Base-by-base conservation (phyloP, 2,888 invertebrate species). In the Yponomeuta malinellus region DNA sequence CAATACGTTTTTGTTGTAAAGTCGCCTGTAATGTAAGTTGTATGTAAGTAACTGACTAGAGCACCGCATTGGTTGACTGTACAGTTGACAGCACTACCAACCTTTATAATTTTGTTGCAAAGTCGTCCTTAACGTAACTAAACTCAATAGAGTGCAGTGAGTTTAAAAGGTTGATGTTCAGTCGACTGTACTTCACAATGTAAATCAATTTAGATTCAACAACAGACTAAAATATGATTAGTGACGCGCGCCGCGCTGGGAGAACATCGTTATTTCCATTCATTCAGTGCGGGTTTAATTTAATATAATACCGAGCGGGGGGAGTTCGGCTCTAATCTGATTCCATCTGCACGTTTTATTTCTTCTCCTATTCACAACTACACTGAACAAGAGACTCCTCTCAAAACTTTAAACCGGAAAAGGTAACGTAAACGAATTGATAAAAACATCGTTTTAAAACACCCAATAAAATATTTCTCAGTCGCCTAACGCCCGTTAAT, bases 141-240 rank as follows among this genome's bases (percentile, higher is more conserved):
- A 37, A 4, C 37, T 37, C 37, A 37, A 37, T 37, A 37, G 5
- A 37, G 37, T 37, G 37, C 37, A 37, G 37, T 37, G 37, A 5
- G 5, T 23, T 23, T 23, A 23, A 33, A 33, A 33, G 3, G 33
- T 33, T 33, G 33, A 33, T 5, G 33, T 33, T 2, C 33, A 43
- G 43, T 43, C 43, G 8, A 43, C 43, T 43, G 43, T 43, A 43
- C 9, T 43, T 43, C 43, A 43, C 43, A 43, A 8, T 43, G 5
- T 5, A 43, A 43, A 8, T 6, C 8, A 43, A 43, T 59, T 59
- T 59, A 59, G 52, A 4, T 15, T 59, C 15, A 59, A 59, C 52
- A 59, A 59, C 12, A 64, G n/a, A 64, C 64, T 64, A 64, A 64
- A 64, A 29, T 64, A 64, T 64, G 52, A 59, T 59, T 59, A 59